Percentiles rank a stretch among this genome's conserved stretches.
phyloP scores from a whole-genome alignment of 2,888 invertebrate species.

The Microctonus aethiopoides region DNA sequence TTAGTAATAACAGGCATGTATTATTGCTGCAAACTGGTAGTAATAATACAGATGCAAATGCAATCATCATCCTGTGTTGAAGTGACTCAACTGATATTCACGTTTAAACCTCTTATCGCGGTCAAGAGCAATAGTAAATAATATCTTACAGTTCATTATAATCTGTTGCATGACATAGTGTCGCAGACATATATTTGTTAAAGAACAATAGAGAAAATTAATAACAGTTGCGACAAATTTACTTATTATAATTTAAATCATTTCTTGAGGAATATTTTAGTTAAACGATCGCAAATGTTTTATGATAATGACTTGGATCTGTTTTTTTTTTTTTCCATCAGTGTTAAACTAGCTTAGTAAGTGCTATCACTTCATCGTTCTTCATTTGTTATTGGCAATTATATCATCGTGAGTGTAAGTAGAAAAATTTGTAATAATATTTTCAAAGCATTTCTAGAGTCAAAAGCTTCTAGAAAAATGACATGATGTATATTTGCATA shows the following conservation, averaged over 20 bases:
- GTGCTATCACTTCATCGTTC: too few relatives aligned
- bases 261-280: background rate
- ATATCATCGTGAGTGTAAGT: too few relatives aligned
- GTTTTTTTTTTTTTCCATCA: background rate
- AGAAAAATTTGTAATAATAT: too few relatives aligned
- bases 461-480: too few relatives aligned
- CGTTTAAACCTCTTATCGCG: constrained; percentile 13
- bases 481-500: too few relatives aligned
- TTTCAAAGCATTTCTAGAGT: too few relatives aligned
- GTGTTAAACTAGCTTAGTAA: too few relatives aligned
- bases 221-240: too few relatives aligned
- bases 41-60: constrained; percentile 9
- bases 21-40: background rate
- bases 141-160: background rate
- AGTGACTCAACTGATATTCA: constrained; percentile 12
- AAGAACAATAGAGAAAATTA: too few relatives aligned
- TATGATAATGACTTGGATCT: background rate
- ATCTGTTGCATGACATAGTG: background rate
- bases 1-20: background rate
- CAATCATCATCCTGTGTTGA: background rate
- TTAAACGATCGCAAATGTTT: background rate
- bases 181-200: background rate
- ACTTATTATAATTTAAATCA: background rate
- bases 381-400: too few relatives aligned
- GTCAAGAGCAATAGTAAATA: constrained; percentile 5